These are phyloP conservation scores for Mesocricetus auratus DNA, from an alignment of 2,113 vertebrate species.

Conservation along the genomic window DNA sequence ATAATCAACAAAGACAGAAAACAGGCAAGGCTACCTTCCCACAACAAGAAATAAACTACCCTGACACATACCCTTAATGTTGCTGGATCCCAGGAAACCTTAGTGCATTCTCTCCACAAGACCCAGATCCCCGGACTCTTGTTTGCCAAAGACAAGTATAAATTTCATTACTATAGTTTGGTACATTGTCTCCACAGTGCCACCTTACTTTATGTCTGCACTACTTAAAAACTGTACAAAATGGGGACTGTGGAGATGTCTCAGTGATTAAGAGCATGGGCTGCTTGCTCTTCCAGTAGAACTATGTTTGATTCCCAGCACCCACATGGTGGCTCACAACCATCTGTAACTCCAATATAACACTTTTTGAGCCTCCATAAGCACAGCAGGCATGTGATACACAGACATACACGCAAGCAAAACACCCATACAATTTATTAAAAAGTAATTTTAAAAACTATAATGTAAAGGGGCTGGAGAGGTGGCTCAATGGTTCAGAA, in stretches of 20 bases:
- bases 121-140: constrained; percentile 6
- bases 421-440: not conserved
- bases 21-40: constrained; percentile 37
- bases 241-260: not conserved
- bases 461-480: not conserved
- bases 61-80: constrained; percentile 4
- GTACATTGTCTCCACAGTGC: not conserved
- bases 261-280: too few species aligned
- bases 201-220: not conserved
- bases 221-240: not conserved
- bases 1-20: constrained; percentile 27
- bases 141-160: constrained; percentile 43
- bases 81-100: not conserved
- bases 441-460: not conserved
- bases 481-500: not conserved
- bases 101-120: constrained; percentile 1
- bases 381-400: not conserved
- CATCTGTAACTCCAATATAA: not conserved
- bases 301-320: not conserved
- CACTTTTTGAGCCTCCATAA: not conserved
- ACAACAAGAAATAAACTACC: constrained; percentile 41
- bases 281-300: not conserved
- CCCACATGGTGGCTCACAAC: not conserved
- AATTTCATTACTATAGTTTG: not conserved
- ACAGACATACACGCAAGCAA: not conserved